A percentile compares a stretch with the other conserved stretches of the same genome.
Evolutionary conservation across 2,113 vertebrate species (phyloP).

Genomic region (Aepyceros melampus): DNA sequence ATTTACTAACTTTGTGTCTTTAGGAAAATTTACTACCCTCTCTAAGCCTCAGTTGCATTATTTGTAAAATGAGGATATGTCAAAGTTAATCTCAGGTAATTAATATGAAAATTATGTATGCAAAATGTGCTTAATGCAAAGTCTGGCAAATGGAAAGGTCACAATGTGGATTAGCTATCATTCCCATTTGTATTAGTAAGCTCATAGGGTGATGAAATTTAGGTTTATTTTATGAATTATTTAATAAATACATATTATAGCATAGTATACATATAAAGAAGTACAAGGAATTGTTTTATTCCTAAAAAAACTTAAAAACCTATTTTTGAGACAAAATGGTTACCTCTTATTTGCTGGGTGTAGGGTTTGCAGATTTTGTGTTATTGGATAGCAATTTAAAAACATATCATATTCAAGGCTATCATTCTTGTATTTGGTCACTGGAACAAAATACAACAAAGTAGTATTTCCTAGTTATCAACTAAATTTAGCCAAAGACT

Average conservation of each 20-base stretch:
- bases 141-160: neutral
- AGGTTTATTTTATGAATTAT: neutral
- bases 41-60: neutral
- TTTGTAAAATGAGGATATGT: neutral
- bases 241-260: neutral
- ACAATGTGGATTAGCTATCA: neutral
- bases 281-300: neutral
- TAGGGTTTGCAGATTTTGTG: neutral
- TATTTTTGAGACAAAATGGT: neutral
- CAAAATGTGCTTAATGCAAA: neutral
- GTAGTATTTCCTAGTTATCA: neutral
- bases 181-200: neutral
- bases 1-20: neutral
- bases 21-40: neutral
- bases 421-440: neutral
- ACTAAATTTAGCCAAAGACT: neutral
- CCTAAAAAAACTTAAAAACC: neutral
- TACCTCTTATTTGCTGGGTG: neutral
- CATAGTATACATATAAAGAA: neutral
- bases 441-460: neutral
- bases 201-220: neutral
- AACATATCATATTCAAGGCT: neutral
- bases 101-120: neutral
- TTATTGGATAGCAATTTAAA: neutral
- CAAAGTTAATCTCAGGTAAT: neutral